These are phyloP conservation scores for Macquaria ambigua DNA, from an alignment of 2,113 vertebrate genomes.

Conservation along the genomic window DNA sequence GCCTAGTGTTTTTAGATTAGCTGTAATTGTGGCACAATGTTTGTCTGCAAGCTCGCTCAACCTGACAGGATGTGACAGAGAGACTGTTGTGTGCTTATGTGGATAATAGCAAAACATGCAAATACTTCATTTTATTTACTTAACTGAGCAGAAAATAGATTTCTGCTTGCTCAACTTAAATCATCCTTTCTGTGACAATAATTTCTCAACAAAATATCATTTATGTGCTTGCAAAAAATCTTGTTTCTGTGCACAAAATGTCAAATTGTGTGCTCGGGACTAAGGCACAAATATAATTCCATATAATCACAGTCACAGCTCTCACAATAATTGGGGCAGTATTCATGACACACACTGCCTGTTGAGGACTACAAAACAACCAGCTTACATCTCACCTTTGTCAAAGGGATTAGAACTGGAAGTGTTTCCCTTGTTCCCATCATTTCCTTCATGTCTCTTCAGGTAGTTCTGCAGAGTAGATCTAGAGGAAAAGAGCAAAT, in stretches of 20 bases:
- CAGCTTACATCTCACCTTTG: slow-evolving; percentile 84
- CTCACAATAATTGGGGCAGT: neutral
- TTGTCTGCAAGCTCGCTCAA: too few relatives aligned
- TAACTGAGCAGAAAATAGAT: too few relatives aligned
- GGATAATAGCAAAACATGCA: too few relatives aligned
- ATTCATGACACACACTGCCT: neutral
- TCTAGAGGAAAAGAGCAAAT: slow-evolving; percentile 73
- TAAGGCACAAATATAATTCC: neutral
- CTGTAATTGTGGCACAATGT: too few relatives aligned
- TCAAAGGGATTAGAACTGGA: slow-evolving; percentile 86
- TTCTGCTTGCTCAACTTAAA: too few relatives aligned
- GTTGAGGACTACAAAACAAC: neutral
- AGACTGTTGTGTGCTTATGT: too few relatives aligned
- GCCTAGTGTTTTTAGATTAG: too few relatives aligned
- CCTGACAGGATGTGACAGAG: too few relatives aligned
- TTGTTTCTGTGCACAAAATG: too few relatives aligned
- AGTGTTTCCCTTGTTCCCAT: slow-evolving; percentile 50
- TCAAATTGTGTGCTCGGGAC: too few relatives aligned
- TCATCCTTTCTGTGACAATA: neutral
- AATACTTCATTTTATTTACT: too few relatives aligned
- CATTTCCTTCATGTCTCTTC: slow-evolving; percentile 87
- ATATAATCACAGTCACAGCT: neutral
- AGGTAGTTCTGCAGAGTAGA: slow-evolving; percentile 94
- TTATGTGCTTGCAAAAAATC: neutral
- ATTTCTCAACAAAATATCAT: neutral